Evolutionary conservation across 2,888 invertebrate genomes (phyloP).

Genomic region (Morpho achilles): DNA sequence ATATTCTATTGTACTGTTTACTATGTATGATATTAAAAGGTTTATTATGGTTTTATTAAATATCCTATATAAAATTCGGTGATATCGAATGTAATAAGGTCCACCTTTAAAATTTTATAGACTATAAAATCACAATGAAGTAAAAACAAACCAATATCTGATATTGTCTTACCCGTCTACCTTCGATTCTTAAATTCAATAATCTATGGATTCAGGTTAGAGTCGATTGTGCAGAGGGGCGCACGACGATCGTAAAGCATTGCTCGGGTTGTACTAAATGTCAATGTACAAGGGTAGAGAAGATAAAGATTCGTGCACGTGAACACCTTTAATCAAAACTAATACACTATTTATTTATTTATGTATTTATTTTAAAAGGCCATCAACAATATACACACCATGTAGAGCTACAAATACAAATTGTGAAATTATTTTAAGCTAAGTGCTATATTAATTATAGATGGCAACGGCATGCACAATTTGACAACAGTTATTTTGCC

Average conservation of each 20-base stretch:
- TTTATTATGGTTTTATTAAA: no score
- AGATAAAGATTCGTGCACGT: constrained; percentile 9
- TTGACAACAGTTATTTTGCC: no score
- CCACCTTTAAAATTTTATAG: constrained; percentile 9
- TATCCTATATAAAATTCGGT: neutral
- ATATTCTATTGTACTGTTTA: no score
- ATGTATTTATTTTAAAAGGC: no score
- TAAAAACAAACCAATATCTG: constrained; percentile 21
- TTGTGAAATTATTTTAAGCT: no score
- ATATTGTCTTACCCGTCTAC: constrained; percentile 22
- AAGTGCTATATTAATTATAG: no score
- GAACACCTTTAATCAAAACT: neutral
- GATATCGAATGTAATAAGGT: constrained; percentile 9
- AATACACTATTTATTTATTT: no score
- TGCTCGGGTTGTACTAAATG: constrained; percentile 55
- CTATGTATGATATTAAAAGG: no score
- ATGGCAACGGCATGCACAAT: no score
- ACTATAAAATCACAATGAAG: constrained; percentile 13
- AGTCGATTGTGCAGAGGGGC: constrained; percentile 29
- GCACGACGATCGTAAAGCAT: constrained; percentile 49
- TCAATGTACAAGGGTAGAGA: constrained; percentile 52
- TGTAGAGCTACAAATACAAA: no score
- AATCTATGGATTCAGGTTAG: constrained; percentile 33
- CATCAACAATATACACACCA: no score
- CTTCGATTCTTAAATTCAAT: constrained; percentile 35